Evolutionary conservation across 2,113 vertebrate species (phyloP).

Genomic region (Willisornis vidua): DNA sequence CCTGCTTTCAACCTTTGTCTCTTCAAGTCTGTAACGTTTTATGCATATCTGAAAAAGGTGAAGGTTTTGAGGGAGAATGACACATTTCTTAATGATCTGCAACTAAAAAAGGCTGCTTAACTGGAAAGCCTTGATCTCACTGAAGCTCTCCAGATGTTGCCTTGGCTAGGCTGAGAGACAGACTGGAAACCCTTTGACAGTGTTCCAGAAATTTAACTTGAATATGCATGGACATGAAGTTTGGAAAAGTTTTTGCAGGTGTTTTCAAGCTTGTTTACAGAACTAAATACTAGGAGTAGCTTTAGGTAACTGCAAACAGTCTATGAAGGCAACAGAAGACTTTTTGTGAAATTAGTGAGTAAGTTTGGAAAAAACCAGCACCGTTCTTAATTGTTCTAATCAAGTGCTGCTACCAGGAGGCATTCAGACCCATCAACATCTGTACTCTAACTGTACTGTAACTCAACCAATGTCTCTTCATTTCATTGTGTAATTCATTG

Average conservation of each 20-base stretch:
- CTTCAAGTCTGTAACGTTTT: neutral
- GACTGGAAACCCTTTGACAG: neutral
- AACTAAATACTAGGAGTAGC: neutral
- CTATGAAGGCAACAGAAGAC: accelerated
- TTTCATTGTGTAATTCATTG: constrained; percentile 1
- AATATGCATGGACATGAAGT: neutral
- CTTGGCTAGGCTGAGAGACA: neutral
- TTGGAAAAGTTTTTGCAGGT: neutral
- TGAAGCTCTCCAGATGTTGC: neutral
- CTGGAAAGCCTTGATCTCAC: neutral
- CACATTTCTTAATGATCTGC: neutral
- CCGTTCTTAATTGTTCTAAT: neutral
- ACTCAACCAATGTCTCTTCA: neutral
- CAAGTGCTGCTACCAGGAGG: neutral
- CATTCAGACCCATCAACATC: neutral
- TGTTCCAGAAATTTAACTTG: neutral
- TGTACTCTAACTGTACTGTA: neutral
- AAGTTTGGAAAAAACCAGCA: neutral
- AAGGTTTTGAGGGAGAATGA: neutral
- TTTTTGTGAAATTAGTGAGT: neutral
- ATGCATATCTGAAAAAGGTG: neutral
- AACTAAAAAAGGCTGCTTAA: neutral
- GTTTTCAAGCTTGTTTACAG: neutral
- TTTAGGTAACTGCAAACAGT: accelerated
- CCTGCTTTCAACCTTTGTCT: neutral